Conservation (phyloP, 2,113 vertebrate genomes). For the Vombatus ursinus region DNA sequence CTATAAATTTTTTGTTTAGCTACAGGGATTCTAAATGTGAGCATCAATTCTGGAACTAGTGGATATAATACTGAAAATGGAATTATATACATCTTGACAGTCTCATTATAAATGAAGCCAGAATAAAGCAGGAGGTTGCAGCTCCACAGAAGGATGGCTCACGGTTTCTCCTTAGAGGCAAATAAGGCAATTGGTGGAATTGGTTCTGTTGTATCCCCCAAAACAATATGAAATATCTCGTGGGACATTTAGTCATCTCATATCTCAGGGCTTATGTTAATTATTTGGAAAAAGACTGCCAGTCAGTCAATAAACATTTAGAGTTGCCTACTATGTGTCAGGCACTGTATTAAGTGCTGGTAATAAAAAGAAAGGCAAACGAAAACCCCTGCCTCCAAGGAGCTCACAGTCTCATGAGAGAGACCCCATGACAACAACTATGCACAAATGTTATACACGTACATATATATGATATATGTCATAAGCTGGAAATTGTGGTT, state of each 20-base stretch:
- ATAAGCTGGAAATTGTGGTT: too few relatives aligned
- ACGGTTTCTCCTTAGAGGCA: not conserved
- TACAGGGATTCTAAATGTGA: not conserved
- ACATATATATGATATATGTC: too few relatives aligned
- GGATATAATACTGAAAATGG: not conserved
- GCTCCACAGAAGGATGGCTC: not conserved
- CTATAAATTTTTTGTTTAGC: not conserved
- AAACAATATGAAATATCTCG: not conserved
- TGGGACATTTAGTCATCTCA: not conserved
- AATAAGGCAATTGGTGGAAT: not conserved
- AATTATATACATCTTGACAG: not conserved
- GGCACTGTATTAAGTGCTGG: too few relatives aligned
- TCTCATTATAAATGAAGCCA: not conserved
- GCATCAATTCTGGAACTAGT: not conserved
- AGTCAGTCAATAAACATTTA: not conserved
- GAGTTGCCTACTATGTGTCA: too few relatives aligned
- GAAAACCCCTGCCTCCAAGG: too few relatives aligned
- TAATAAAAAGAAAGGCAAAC: too few relatives aligned
- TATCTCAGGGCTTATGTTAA: not conserved
- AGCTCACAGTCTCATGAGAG: too few relatives aligned
- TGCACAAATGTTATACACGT: too few relatives aligned
- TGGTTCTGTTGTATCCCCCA: not conserved
- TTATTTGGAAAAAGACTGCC: not conserved
- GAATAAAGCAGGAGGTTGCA: not conserved
- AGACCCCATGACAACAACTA: too few relatives aligned